Evolutionary conservation across 35 echinoderm and acorn worm genomes (phyloP), one percentile per base, ranked within the genome.

Genomic region (Eucidaris tribuloides): DNA sequence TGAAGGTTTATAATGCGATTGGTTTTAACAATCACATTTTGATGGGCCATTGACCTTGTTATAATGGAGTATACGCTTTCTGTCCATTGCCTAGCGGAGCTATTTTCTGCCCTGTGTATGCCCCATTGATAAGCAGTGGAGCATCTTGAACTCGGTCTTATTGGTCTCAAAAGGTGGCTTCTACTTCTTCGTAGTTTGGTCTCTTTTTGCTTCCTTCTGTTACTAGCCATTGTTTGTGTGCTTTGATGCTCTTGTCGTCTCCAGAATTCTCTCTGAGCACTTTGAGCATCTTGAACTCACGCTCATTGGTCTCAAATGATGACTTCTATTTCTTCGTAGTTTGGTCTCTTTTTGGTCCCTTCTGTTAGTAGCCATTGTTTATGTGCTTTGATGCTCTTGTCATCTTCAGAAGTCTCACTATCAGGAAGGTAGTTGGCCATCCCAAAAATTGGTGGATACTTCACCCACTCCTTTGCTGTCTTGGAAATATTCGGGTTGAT

Each of bases 381-480:
- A 30, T 85, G 83, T 14, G 44, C 22, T 5, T 46, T 36, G 7
- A 85, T 85, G 1, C 42, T 52, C 15, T 55, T 22, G 35, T 85
- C 83, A 58, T 85, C 83, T 58, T 85, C 65, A 13, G 83, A 85
- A 5, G 43, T 45, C 27, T 65, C 44, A 18, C 83, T 65, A 7
- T 23, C 22, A 3, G 83, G 83, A 2, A 85, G 45, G 36, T 85
- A 85, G n/a, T 85, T 74, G 9, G 41, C 11, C 46, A 85, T 85
- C 18, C 83, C 65, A 34, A 65, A 85, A 25, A 70, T 42, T 22
- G 82, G 82, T 36, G 80, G 80, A 15, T 44, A 40, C 65, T 42
- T 52, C 19, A 70, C 34, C 38, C 25, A 3, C 28, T 45, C 46
- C 15, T 33, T 46, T 46, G 40, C 30, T 27, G 62, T 11, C 62